phyloP scores from a whole-genome alignment of 2,888 invertebrate genomes.

The Hybos culiciformis region DNA sequence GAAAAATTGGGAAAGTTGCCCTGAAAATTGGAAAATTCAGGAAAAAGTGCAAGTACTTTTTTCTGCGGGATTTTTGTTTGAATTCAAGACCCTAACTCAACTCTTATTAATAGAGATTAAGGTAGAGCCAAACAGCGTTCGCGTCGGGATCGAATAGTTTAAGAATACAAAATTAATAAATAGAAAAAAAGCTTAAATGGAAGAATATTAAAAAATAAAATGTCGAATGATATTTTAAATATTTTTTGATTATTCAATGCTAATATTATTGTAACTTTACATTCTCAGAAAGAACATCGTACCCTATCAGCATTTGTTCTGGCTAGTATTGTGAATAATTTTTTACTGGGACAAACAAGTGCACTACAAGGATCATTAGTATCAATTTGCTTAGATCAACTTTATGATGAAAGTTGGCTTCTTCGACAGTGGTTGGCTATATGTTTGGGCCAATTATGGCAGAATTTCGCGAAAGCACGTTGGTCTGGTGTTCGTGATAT shows the following conservation, averaged over 20 bases:
- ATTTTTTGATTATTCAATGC: neutral
- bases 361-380: slow-evolving; percentile 81
- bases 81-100: too few relatives aligned
- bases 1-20: too few relatives aligned
- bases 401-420: slow-evolving; percentile 52
- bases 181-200: too few relatives aligned
- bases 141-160: too few relatives aligned
- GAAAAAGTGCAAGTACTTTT: too few relatives aligned
- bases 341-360: slow-evolving; percentile 77
- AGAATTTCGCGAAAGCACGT: slow-evolving; percentile 70
- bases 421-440: slow-evolving; percentile 82
- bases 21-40: too few relatives aligned
- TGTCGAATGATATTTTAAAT: too few relatives aligned
- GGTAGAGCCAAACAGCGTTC: too few relatives aligned
- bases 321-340: slow-evolving; percentile 83
- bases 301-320: slow-evolving; percentile 92
- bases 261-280: neutral
- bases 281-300: slow-evolving; percentile 59
- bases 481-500: slow-evolving; percentile 94
- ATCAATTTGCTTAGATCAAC: slow-evolving; percentile 81
- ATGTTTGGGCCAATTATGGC: slow-evolving; percentile 83
- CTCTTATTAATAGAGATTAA: too few relatives aligned
- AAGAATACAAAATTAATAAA: too few relatives aligned
- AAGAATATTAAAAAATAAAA: too few relatives aligned
- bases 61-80: too few relatives aligned